Evolutionary conservation across 2,888 invertebrate species (phyloP).

Genomic region (Chrysina gloriosa): DNA sequence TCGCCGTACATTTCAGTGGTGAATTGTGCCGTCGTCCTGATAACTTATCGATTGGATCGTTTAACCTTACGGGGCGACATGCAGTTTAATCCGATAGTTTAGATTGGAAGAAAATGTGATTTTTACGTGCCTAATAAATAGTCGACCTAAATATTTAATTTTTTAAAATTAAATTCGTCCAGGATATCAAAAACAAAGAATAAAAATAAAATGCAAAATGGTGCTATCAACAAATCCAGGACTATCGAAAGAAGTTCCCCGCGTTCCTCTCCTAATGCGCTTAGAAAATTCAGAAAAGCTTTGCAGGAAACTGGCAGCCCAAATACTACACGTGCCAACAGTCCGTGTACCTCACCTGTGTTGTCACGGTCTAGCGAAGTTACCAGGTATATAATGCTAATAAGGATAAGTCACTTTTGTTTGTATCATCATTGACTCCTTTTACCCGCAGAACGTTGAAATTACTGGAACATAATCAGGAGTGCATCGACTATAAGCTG

Average conservation of each 20-base stretch:
- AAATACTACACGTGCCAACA: background rate
- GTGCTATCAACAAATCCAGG: conserved; percentile 23
- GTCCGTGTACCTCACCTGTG: conserved; percentile 30
- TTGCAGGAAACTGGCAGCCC: background rate
- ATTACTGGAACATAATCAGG: background rate
- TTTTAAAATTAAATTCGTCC: background rate
- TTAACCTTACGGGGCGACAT: conserved; percentile 2
- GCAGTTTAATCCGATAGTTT: background rate
- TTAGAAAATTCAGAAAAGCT: conserved; percentile 23
- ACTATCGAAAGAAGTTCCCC: conserved; percentile 9
- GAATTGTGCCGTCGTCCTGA: background rate
- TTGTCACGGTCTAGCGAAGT: conserved; percentile 16
- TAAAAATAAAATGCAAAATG: conserved; percentile 33
- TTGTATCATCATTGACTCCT: background rate
- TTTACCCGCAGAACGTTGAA: no score
- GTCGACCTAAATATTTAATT: background rate
- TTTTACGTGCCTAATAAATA: conserved; percentile 23
- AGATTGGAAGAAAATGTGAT: conserved; percentile 25
- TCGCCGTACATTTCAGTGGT: background rate
- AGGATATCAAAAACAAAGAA: background rate
- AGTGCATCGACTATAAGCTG: no score
- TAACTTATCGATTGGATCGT: conserved; percentile 13
- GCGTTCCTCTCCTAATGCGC: conserved; percentile 1
- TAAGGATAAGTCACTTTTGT: background rate
- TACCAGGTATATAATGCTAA: conserved; percentile 14